Evolutionary conservation across 2,113 vertebrate species (phyloP).

Genomic region (Menura novaehollandiae): DNA sequence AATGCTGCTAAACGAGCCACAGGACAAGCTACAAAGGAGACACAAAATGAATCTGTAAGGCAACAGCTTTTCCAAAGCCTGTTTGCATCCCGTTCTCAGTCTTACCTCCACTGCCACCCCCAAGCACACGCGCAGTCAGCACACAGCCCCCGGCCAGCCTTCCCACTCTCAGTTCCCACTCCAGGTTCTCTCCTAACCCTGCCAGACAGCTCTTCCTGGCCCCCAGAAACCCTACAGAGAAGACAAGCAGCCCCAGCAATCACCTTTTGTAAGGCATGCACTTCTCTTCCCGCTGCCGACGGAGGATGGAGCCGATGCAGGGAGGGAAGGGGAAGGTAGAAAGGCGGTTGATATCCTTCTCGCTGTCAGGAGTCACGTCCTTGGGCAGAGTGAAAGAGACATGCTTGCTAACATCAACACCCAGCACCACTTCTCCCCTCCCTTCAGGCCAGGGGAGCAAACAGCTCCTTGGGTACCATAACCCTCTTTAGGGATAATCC

Average conservation of each 20-base stretch:
- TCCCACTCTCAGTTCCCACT: background rate
- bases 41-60: background rate
- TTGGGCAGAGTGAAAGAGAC: constrained; percentile 13
- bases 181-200: background rate
- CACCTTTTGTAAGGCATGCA: constrained; percentile 70
- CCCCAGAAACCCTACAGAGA: background rate
- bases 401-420: background rate
- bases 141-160: background rate
- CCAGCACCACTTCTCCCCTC: background rate
- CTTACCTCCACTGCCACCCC: background rate
- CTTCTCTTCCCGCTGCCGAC: constrained; percentile 75
- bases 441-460: background rate
- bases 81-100: background rate
- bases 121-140: background rate
- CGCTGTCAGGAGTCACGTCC: constrained; percentile 69
- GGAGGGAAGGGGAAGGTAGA: constrained; percentile 93
- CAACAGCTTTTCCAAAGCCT: background rate
- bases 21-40: constrained; percentile 47
- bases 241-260: background rate
- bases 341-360: constrained; percentile 92
- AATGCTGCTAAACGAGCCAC: constrained; percentile 76
- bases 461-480: background rate
- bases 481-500: background rate
- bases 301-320: constrained; percentile 86
- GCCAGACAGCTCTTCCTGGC: background rate